These are phyloP conservation scores for Hucho hucho DNA, from an alignment of 2,113 vertebrate species.

Conservation along the genomic window DNA sequence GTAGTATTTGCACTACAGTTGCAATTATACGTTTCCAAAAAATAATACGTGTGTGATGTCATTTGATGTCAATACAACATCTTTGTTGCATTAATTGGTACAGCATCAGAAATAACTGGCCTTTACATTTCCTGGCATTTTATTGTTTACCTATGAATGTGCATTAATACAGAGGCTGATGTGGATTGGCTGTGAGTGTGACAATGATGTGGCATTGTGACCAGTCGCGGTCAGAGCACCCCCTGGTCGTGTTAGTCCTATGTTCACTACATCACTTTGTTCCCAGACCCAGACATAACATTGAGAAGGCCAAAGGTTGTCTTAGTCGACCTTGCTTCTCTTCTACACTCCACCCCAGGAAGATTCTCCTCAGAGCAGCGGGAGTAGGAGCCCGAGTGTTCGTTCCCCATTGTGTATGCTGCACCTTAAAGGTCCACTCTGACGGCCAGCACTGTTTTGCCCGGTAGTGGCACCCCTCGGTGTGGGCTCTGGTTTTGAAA, in stretches of 20 bases:
- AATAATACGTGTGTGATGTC: background rate
- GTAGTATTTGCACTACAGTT: background rate
- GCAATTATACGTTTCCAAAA: background rate
- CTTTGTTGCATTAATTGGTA: background rate
- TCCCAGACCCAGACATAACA: background rate
- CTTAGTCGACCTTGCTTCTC: conserved; percentile 30
- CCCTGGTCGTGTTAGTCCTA: too few relatives aligned
- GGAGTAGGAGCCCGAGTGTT: conserved; percentile 14
- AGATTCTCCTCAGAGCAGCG: conserved; percentile 15
- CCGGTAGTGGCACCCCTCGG: background rate
- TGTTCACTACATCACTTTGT: too few relatives aligned
- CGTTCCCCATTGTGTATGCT: conserved; percentile 23
- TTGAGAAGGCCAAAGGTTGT: background rate
- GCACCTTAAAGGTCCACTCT: conserved; percentile 12
- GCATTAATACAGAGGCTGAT: background rate
- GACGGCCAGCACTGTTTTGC: conserved; percentile 8
- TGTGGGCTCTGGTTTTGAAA: conserved; percentile 16
- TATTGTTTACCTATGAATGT: too few relatives aligned
- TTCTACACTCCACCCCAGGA: conserved; percentile 25
- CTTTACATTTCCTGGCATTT: background rate
- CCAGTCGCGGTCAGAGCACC: background rate
- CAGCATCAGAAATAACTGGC: background rate
- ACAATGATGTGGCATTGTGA: background rate
- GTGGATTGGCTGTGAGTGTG: background rate
- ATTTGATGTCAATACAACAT: too few relatives aligned